A percentile compares a stretch with the other conserved stretches of the same genome.
Evolutionary conservation across 2,113 vertebrate species (phyloP).

Genomic region (Datnioides undecimradiatus): DNA sequence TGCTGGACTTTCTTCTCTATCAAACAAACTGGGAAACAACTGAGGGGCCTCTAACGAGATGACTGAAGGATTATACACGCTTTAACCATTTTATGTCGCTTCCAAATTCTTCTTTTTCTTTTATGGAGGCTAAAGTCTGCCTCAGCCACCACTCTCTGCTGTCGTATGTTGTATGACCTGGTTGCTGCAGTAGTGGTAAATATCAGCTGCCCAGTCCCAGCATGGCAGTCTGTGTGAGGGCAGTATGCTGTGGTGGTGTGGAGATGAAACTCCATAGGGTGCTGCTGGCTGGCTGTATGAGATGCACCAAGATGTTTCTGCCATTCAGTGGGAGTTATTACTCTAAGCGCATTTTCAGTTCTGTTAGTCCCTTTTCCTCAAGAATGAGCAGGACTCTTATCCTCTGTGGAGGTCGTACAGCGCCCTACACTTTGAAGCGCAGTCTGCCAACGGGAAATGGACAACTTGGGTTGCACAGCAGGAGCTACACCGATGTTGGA

Average conservation of each 20-base stretch:
- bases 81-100: no score
- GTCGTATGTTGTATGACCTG: not conserved
- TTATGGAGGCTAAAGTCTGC: not conserved
- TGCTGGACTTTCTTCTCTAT: not conserved
- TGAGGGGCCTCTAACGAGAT: not conserved
- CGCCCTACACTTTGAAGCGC: not conserved
- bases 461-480: slow-evolving; percentile 11
- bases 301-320: slow-evolving; percentile 27
- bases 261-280: slow-evolving; percentile 40
- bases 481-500: slow-evolving; percentile 19
- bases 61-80: not conserved
- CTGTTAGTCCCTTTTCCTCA: not conserved
- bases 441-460: not conserved
- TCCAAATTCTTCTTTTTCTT: not conserved
- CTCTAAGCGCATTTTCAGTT: slow-evolving; percentile 26
- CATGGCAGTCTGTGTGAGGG: slow-evolving; percentile 55
- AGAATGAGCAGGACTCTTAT: not conserved
- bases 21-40: not conserved
- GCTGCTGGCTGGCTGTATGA: slow-evolving; percentile 43
- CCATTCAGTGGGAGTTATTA: slow-evolving; percentile 2
- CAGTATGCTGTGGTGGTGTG: slow-evolving; percentile 7
- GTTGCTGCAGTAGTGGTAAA: not conserved
- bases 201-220: not conserved
- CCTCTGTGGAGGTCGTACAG: no score
- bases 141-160: not conserved